Base-by-base conservation (phyloP, 2,113 vertebrate species). In the Fregata magnificens region DNA sequence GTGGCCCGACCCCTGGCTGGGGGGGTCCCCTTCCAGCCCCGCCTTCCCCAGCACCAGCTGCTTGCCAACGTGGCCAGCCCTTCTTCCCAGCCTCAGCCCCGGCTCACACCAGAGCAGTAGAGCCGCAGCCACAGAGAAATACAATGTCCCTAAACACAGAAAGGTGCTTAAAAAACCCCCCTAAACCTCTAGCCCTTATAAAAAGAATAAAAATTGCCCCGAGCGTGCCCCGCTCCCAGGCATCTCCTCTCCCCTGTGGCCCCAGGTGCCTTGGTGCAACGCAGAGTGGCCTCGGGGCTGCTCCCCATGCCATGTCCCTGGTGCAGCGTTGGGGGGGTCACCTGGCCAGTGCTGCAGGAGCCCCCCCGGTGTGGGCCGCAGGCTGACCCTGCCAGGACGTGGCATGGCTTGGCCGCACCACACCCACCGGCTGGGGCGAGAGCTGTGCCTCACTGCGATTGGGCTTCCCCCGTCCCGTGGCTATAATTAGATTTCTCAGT, bases 361-460 rank as follows among this genome's bases (percentile, higher is more conserved):
- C 14, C 24, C 42, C 31, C 8, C 25, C 2, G 4, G 44, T 16
- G 16, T 0, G 0, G 49, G 58, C 36, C 4, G 0, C 2, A 0
- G n/a, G 22, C 66, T 91, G 82, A 55, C 45, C 49, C 79, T 66
- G 50, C 36, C 1, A 9, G 73, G 55, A 97, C 22, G 34, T 61
- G 65, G 92, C 52, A 52, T 1, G 0, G 47, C 21, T 3, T 18
- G 53, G 62, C 44, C 25, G 0, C 69, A 26, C 44, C 10, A 5
- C 62, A 44, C 42, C 47, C 58, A 1, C 67, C 0, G 0, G 53
- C 74, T 78, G 69, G 40, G 77, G 44, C 4, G 3, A 55, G 63
- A 36, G 19, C 55, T 67, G 40, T 49, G 59, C 73, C 72, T 17
- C 4, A 2, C 71, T 86, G 79, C 55, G 50, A 6, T 8, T 49